Percentiles rank a stretch among this genome's conserved stretches.
phyloP scores from a whole-genome alignment of 2,797 vertebrate genomes.

The Philypnodon macrostomus region DNA sequence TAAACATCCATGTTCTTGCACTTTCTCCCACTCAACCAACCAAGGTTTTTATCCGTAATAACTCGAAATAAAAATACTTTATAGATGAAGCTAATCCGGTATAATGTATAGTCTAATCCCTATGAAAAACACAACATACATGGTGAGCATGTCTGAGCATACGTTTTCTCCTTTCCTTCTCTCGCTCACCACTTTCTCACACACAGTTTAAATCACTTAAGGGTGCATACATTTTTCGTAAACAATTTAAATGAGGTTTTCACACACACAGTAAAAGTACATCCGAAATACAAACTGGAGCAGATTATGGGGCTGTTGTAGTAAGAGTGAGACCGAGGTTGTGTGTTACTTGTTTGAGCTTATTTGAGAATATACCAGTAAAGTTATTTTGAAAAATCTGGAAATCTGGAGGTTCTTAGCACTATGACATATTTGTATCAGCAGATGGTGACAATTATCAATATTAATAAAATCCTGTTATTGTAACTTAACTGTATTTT shows the following conservation, averaged over 20 bases:
- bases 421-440: too few relatives aligned
- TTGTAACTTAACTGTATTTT: too few relatives aligned
- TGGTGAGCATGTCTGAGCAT: constrained; percentile 27
- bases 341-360: too few relatives aligned
- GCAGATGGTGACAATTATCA: too few relatives aligned
- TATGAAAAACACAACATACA: constrained; percentile 41
- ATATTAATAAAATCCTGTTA: too few relatives aligned
- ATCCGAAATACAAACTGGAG: too few relatives aligned
- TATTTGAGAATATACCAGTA: too few relatives aligned
- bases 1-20: constrained; percentile 11
- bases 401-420: too few relatives aligned
- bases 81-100: constrained; percentile 51
- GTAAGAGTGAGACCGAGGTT: too few relatives aligned
- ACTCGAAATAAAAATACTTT: constrained; percentile 25
- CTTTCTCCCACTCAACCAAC: constrained; percentile 19
- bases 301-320: too few relatives aligned
- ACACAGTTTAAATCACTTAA: constrained; percentile 1
- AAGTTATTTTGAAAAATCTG: too few relatives aligned
- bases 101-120: constrained; percentile 45
- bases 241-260: neutral
- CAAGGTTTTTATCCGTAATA: constrained; percentile 40
- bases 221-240: neutral
- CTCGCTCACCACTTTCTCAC: constrained; percentile 10
- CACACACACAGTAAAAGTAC: neutral
- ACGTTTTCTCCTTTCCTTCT: constrained; percentile 19